Evolutionary conservation across 2,797 vertebrate species (phyloP), one percentile per base, ranked within the genome.

Genomic region (Myoxocephalus aenaeus): DNA sequence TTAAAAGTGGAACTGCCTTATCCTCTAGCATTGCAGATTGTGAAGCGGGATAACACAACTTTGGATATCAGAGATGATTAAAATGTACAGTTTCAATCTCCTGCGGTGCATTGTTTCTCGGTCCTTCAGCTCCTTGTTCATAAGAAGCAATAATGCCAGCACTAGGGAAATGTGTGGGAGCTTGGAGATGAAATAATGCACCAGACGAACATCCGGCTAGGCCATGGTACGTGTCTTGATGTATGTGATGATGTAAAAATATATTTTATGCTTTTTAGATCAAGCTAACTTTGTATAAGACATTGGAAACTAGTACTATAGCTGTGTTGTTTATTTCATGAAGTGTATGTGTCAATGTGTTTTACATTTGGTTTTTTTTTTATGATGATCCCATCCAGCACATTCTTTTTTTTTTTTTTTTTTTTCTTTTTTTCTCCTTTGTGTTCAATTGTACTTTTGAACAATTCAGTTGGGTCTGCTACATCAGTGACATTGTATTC

Each of bases 181-280:
- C 65, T 73, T 65, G 59, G 73, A 84, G 77, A 81, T 77, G 74
- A 75, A 89, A 86, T 81, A 81, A 90, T 91, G 88, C 88, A 91
- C 88, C 93, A 85, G 86, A 87, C 51, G 25, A 89, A 93, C 87
- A 87, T 93, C 86, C 87, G 79, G 86, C 88, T 90, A 91, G 89
- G 87, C 89, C 91, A 90, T 93, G 92, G 92, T 95, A 93, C 93
- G 91, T 86, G 91, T 94, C 85, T 93, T 86, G 84, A 89, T 93
- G 89, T 93, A 89, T 92, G 93, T 94, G 90, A 94, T 92, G 80
- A 92, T 95, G 95, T 96, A 92, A 94, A 95, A 94, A 91, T 95
- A 92, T 96, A 95, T 97, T 96, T 96, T 96, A 97, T 96, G 95
- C 94, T 96, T 95, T 95, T 96, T 96, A 95, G 95, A 95, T 96